Percentiles rank a stretch among this genome's conserved stretches.
phyloP scores from a whole-genome alignment of 2,113 vertebrate genomes.

The Centropus bengalensis region DNA sequence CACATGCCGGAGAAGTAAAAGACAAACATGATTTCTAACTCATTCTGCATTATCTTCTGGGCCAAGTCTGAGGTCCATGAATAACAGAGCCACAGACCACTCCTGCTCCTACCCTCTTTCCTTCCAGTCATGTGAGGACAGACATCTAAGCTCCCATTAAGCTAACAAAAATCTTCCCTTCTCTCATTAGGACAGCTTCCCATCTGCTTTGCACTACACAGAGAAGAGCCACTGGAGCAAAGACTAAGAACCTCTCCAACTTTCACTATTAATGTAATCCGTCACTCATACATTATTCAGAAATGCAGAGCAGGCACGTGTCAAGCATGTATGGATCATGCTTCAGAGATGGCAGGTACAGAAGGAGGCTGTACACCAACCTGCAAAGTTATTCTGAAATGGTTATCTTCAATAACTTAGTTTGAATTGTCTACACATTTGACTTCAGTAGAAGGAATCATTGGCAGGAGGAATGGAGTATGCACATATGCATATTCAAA shows the following conservation, averaged over 20 bases:
- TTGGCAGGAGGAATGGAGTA: neutral
- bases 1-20: neutral
- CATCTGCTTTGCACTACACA: neutral
- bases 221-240: neutral
- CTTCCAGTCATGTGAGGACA: neutral
- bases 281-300: neutral
- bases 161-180: neutral
- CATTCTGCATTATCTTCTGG: neutral
- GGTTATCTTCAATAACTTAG: neutral
- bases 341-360: neutral
- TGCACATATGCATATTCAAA: neutral
- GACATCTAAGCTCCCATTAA: neutral
- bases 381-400: neutral
- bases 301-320: fast-evolving
- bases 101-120: neutral
- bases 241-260: neutral
- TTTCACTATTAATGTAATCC: neutral
- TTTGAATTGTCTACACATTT: neutral
- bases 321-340: fast-evolving
- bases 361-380: neutral
- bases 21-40: neutral
- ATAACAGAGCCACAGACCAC: neutral
- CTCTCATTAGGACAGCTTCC: neutral
- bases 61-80: neutral
- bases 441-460: neutral